These are phyloP conservation scores for Danio aesculapii DNA, from an alignment of 2,797 vertebrate species.

Conservation along the genomic window DNA sequence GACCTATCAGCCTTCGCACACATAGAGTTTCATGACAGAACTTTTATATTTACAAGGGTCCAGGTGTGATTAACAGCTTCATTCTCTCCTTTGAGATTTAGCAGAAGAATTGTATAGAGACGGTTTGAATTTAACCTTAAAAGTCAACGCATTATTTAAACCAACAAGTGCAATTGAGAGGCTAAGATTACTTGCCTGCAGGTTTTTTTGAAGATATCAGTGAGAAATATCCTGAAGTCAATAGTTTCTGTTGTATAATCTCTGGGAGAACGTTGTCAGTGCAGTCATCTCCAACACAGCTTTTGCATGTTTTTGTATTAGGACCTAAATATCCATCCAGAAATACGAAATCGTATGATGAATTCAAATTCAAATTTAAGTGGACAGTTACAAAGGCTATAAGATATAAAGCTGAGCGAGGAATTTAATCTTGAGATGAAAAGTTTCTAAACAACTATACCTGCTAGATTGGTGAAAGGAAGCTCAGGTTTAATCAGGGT, in stretches of 20 bases:
- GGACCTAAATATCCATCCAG: constrained; percentile 45
- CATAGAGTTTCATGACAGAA: too few species aligned
- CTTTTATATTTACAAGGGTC: too few species aligned
- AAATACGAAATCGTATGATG: too few species aligned
- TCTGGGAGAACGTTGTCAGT: constrained; percentile 71
- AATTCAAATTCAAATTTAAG: too few species aligned
- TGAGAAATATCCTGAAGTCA: constrained; percentile 79
- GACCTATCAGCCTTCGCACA: too few species aligned
- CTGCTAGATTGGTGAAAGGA: constrained; percentile 73
- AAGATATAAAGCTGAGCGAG: not conserved
- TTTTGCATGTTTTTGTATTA: constrained; percentile 71
- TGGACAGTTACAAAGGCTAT: not conserved
- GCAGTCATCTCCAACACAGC: constrained; percentile 65
- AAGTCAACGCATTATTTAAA: not conserved
- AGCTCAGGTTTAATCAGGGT: constrained; percentile 67
- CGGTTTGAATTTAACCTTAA: not conserved
- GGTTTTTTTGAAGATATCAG: constrained; percentile 66
- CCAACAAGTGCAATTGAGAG: not conserved
- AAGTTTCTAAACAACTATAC: constrained; percentile 53
- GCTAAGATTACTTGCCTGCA: constrained; percentile 61
- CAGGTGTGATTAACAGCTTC: not conserved
- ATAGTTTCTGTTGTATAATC: constrained; percentile 61
- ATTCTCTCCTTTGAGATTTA: not conserved
- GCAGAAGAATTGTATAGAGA: not conserved
- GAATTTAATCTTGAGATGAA: not conserved